Percentiles rank a stretch among this genome's conserved stretches.
Evolutionary conservation across 2,113 vertebrate genomes (phyloP).

Genomic region (Thinocorus orbignyianus): DNA sequence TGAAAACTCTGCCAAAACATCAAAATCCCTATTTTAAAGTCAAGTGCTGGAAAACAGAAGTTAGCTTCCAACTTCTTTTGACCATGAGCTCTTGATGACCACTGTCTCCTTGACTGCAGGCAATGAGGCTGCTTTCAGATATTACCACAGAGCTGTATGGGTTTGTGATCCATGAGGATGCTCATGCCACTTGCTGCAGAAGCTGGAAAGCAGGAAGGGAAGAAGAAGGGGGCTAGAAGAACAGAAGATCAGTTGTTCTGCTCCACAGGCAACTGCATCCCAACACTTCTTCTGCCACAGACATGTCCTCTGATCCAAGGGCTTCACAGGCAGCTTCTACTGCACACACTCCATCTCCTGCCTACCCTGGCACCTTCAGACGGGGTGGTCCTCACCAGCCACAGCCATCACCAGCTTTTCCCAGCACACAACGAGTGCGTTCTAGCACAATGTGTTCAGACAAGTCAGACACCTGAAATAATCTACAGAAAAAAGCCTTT

Average conservation of each 20-base stretch:
- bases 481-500: neutral
- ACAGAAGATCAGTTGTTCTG: neutral
- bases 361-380: neutral
- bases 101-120: accelerated
- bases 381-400: neutral
- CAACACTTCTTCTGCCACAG: neutral
- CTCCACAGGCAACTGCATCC: neutral
- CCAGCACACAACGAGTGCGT: neutral
- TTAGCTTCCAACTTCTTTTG: neutral
- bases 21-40: neutral
- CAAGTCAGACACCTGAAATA: neutral
- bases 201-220: neutral
- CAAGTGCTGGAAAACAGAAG: neutral
- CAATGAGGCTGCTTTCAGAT: neutral
- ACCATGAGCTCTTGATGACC: neutral
- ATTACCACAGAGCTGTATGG: neutral
- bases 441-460: accelerated
- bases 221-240: neutral
- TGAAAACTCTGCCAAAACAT: neutral
- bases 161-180: neutral
- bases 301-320: neutral
- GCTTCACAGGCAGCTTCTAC: neutral
- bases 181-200: neutral
- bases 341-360: accelerated
- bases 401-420: neutral